Base-by-base conservation (phyloP, 2,797 vertebrate genomes). In the Ptychobarbus kaznakovi region DNA sequence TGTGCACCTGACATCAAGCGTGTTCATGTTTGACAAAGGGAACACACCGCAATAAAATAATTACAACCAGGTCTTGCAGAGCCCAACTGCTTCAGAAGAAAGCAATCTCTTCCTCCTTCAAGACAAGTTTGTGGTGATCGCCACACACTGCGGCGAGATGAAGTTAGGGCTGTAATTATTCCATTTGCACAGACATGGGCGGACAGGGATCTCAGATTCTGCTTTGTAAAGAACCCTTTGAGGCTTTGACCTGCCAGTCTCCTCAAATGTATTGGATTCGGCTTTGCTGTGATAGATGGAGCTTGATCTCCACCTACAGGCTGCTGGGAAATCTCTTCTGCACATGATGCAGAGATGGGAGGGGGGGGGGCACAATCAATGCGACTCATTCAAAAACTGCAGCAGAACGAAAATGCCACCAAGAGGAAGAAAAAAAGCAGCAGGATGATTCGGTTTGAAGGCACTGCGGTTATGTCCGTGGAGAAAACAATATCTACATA, bases 251-350 rank as follows among this genome's bases (percentile, higher is more conserved):
- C 90, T 91, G 88, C 82, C 83, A 81, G 85, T 83, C 86, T 65
- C 58, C 66, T 75, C 75, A 86, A 84, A 70, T 68, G 85, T 58
- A 80, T 40, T 65, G 76, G 22, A 74, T 70, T 73, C 15, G 7
- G 53, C 28, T 49, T 79, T 61, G 25, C 49, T 9, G 82, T 86
- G 56, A 91, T 87, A 84, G 88, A 88, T 93, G 91, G 94, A 94
- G 90, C 94, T 94, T 92, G 91, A 93, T 94, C 94, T 95, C 95
- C 95, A 95, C 93, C 95, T 96, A 94, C 93, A 94, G 95, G 95
- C 89, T 87, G 92, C 91, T 83, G 83, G 89, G 85, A 65, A 79
- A 89, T 88, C 86, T 5, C 72, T 80, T 61, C 83, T 68, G 44
- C 56, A 61, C 83, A 73, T 69, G 61, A 44, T 63, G 83, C 76